Base-by-base conservation (phyloP, 2,797 vertebrate species). In the Sebastes vulpes region DNA sequence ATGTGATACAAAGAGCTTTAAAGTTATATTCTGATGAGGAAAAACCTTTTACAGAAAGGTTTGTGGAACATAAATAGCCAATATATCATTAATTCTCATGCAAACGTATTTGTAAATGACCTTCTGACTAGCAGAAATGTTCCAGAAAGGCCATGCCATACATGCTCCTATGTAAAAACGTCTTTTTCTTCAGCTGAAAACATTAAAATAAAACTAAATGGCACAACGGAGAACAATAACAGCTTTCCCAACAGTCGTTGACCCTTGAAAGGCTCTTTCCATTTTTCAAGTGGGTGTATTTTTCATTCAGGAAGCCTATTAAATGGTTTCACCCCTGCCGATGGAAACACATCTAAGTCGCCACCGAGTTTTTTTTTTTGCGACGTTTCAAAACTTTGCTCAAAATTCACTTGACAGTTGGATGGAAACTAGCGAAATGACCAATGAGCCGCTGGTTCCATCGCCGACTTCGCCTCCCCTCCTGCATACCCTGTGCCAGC, bases 271-370 rank as follows among this genome's bases (percentile, higher is more conserved):
- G 56, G 5, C 81, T 81, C 75, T 81, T 79, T 87, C 75, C 78
- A 80, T 72, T 73, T 65, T 61, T 82, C 12, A 81, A 31, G 63
- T 54, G 81, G 72, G 77, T 54, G 69, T 46, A n/a, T 5, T 48
- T 69, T 65, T 75, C 29, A 6, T 63, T 72, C 80, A 74, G 82
- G 79, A 84, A 83, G 69, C 76, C 5, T 57, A 80, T 89, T 87
- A 87, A 85, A 76, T 26, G 58, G 21, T 54, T 85, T 89, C 66
- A 84, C 77, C 72, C 61, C 21, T 42, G 54, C 53, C 0, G 53
- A 73, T 88, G 86, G 89, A 91, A 85, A 89, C 73, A 69, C 74
- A 48, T 81, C 69, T 25, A 81, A 79, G 79, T 83, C 14, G 63
- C 69, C 68, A 69, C 28, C 50, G 25, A 54, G 54, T 28, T 28